A percentile compares a stretch with the other conserved stretches of the same genome.
Evolutionary conservation across 2,113 vertebrate genomes (phyloP).

Genomic region (Paratilapia polleni): DNA sequence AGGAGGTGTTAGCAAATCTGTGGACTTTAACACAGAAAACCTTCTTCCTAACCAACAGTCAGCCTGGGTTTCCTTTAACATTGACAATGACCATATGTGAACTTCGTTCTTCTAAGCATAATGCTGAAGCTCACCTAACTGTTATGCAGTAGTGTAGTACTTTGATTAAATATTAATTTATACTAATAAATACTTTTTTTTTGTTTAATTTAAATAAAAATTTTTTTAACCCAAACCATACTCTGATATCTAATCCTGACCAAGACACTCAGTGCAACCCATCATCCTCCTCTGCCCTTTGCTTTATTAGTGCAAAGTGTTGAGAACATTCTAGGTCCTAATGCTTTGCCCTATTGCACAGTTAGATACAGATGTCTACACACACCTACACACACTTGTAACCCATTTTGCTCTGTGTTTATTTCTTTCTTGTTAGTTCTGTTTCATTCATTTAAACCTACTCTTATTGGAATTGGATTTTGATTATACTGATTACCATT

Average conservation of each 20-base stretch:
- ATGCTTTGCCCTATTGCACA: not conserved
- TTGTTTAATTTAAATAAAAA: not conserved
- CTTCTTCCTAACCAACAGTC: not conserved
- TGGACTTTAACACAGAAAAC: not conserved
- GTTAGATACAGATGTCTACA: not conserved
- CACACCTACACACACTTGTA: not conserved
- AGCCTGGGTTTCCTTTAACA: not conserved
- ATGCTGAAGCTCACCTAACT: not conserved
- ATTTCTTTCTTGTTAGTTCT: not conserved
- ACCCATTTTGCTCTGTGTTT: not conserved
- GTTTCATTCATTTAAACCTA: not conserved
- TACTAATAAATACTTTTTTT: no score
- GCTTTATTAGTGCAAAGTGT: not conserved
- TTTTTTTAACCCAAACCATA: not conserved
- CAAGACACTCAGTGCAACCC: not conserved
- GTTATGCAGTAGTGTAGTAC: not conserved
- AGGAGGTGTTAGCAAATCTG: not conserved
- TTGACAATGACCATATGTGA: not conserved
- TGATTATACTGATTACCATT: constrained; percentile 8
- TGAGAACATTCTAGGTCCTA: not conserved
- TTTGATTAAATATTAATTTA: not conserved
- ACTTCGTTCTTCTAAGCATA: not conserved
- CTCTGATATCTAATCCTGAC: not conserved
- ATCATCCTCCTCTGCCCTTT: not conserved
- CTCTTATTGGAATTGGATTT: constrained; percentile 1